These are phyloP conservation scores for Porites evermanni DNA, from an alignment of 92 coral and sea anemone genomes.

Conservation along the genomic window DNA sequence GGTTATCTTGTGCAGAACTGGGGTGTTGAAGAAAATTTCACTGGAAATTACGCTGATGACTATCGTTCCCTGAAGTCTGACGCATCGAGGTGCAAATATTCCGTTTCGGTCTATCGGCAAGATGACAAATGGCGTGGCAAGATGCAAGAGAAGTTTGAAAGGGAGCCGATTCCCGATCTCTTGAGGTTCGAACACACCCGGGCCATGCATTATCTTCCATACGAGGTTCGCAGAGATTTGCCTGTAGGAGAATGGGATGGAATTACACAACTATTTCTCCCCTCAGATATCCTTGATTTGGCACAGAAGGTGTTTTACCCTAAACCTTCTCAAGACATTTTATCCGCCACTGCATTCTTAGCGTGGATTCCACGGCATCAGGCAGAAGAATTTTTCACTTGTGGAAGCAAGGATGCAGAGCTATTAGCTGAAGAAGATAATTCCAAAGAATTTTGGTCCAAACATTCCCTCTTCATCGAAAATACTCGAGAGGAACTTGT, in stretches of 20 bases:
- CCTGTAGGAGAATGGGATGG: slow-evolving; percentile 48
- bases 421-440: slow-evolving; percentile 18
- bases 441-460: slow-evolving; percentile 9
- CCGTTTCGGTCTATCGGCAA: slow-evolving; percentile 31
- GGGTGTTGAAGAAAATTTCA: slow-evolving; percentile 43
- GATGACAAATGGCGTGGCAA: slow-evolving; percentile 44
- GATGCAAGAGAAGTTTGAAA: slow-evolving; percentile 14
- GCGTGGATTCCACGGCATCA: slow-evolving; percentile 29
- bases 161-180: slow-evolving; percentile 58
- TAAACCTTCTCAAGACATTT: background rate
- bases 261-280: slow-evolving; percentile 19
- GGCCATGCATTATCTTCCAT: slow-evolving; percentile 56
- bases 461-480: slow-evolving; percentile 34
- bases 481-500: slow-evolving; percentile 34
- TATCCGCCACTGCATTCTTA: slow-evolving; percentile 17
- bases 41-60: slow-evolving; percentile 51
- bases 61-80: slow-evolving; percentile 28
- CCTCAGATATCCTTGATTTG: slow-evolving; percentile 7
- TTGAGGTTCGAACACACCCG: slow-evolving; percentile 39
- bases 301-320: slow-evolving; percentile 9
- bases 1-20: slow-evolving; percentile 48
- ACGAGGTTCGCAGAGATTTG: slow-evolving; percentile 39
- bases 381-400: slow-evolving; percentile 25
- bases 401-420: slow-evolving; percentile 17
- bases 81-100: slow-evolving; percentile 22